These are phyloP conservation scores for Porites cylindrica DNA, from an alignment of 92 coral and sea anemone species.

Conservation along the genomic window DNA sequence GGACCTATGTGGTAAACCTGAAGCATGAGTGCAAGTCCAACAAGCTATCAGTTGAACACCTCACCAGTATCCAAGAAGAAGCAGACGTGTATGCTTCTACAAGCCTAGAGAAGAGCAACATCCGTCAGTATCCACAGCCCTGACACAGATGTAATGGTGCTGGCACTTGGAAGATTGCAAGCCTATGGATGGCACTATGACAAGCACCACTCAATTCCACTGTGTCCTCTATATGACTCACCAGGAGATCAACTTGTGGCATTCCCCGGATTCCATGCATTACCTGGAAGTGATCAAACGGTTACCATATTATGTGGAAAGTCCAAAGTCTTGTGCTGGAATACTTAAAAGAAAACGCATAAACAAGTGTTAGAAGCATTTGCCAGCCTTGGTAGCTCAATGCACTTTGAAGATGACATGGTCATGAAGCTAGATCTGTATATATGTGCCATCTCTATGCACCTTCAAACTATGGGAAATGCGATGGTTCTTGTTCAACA, in stretches of 20 bases:
- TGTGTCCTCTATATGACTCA: background rate
- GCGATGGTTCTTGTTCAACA: no score
- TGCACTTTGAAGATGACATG: constrained; percentile 24
- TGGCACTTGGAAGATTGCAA: constrained; percentile 27
- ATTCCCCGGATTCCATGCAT: background rate
- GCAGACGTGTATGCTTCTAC: constrained; percentile 55
- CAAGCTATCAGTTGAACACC: constrained; percentile 36
- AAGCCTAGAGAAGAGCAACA: constrained; percentile 47
- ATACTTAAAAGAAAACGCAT: constrained; percentile 51
- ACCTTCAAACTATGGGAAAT: no score
- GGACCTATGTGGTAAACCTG: constrained; percentile 46
- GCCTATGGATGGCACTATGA: constrained; percentile 56
- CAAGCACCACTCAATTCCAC: constrained; percentile 48
- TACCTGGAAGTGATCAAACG: constrained; percentile 30
- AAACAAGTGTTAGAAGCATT: constrained; percentile 29
- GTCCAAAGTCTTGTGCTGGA: constrained; percentile 48
- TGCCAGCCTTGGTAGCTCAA: constrained; percentile 7
- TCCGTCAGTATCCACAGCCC: constrained; percentile 58
- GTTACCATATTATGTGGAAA: constrained; percentile 49
- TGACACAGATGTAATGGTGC: constrained; percentile 55
- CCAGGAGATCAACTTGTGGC: no score
- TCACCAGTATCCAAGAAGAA: constrained; percentile 42
- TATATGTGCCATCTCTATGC: no score
- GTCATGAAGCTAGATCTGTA: no score
- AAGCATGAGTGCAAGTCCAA: constrained; percentile 51